Base-by-base conservation (phyloP, 2,797 vertebrate genomes). In the Pseudochromis fuscus region DNA sequence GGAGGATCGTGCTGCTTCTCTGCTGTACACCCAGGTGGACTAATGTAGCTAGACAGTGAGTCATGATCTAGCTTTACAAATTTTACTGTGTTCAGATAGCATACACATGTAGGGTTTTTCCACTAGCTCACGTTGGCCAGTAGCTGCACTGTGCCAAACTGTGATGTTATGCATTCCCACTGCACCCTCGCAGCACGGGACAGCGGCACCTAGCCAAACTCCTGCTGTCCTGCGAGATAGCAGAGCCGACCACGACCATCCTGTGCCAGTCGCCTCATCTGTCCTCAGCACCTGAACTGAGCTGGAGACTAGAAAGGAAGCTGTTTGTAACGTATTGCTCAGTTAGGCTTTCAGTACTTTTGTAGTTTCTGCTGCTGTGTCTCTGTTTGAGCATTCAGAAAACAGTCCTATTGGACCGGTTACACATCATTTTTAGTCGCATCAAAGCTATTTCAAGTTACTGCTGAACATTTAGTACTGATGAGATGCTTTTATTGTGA, bases 101-200 rank as follows among this genome's bases (percentile, higher is more conserved):
- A 18, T 9, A 44, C 11, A 40, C 13, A 33, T 18, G 49, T 18
- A 51, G n/a, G 12, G 12, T 23, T 52, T 40, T 42, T 38, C 7
- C 9, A 63, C 21, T 40, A 51, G 5, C 38, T 5, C 5, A 16
- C 5, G 38, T 40, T 40, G 38, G 16, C 16, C 38, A 40, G 35
- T 19, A 40, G 33, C 8, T 15, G n/a, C 5, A 33, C 38, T 65
- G 16, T 44, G 16, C 50, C 23, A 24, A 56, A 28, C 18, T 7
- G 38, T 18, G 24, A 35, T 46, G 30, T 25, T 33, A 45, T 46
- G 23, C 51, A 37, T 25, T 46, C 45, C 28, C 30, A 67, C 40
- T 56, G 51, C 40, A 67, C 12, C 24, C 21, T 67, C 30, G 37
- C 28, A 46, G 51, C n/a, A 46, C 13, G 4, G 23, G 11, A 56